phyloP scores from a whole-genome alignment of 2,888 invertebrate genomes.

The Cosmia trapezina region DNA sequence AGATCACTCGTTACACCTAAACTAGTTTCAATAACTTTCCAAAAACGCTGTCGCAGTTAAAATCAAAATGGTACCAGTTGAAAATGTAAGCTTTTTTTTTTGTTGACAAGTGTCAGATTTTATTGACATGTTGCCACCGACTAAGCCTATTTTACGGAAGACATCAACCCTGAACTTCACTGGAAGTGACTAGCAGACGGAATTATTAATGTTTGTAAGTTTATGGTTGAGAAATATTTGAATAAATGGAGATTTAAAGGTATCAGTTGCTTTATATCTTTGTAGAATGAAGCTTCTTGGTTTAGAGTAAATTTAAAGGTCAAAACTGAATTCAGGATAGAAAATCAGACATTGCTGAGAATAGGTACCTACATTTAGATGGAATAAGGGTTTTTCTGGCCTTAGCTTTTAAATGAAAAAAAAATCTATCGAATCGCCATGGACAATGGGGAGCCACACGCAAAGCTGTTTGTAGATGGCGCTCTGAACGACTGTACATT shows the following conservation, averaged over 20 bases:
- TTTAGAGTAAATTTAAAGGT: conserved; percentile 15
- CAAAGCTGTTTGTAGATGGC: too few species aligned
- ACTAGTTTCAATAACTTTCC: conserved; percentile 28
- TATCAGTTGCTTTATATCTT: conserved; percentile 26
- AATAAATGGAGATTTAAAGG: conserved; percentile 38
- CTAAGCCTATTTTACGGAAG: conserved; percentile 79
- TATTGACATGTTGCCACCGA: conserved; percentile 81
- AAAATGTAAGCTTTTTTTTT: conserved; percentile 78
- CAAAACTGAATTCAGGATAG: conserved; percentile 7
- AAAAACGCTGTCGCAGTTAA: conserved; percentile 53
- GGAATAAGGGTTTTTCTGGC: not conserved
- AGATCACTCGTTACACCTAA: not conserved
- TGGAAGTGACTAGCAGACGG: conserved; percentile 66
- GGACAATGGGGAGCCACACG: too few species aligned
- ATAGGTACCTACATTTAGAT: not conserved
- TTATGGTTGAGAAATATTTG: conserved; percentile 34
- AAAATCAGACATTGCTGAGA: conserved; percentile 8
- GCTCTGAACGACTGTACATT: too few species aligned
- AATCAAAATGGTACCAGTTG: conserved; percentile 65
- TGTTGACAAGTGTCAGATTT: conserved; percentile 83
- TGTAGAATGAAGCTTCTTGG: conserved; percentile 6
- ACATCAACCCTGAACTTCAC: conserved; percentile 56
- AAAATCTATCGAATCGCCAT: conserved; percentile 14
- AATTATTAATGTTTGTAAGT: conserved; percentile 42
- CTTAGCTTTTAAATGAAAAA: conserved; percentile 23